A percentile compares a stretch with the other conserved stretches of the same genome.
Conservation (phyloP, 2,797 vertebrate genomes). For the Paguma larvata region DNA sequence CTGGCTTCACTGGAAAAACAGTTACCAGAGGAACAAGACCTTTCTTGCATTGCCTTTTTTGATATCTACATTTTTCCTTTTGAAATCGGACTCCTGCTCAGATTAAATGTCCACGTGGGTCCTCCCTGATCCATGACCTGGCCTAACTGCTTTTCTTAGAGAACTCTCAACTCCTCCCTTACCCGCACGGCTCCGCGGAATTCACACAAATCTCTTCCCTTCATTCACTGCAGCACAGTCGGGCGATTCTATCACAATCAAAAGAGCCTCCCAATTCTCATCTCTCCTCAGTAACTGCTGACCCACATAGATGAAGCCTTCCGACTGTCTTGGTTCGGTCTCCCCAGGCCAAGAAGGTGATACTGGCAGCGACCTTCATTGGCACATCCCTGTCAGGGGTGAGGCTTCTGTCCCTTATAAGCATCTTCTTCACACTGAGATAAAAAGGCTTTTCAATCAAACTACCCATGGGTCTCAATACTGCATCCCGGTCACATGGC, state of each 20-base stretch:
- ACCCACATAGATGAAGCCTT: conserved; percentile 73
- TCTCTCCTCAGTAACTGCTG: conserved; percentile 58
- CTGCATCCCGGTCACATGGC: conserved; percentile 56
- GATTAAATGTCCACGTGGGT: conserved; percentile 70
- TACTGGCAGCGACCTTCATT: conserved; percentile 64
- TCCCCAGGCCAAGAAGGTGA: conserved; percentile 67
- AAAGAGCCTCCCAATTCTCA: conserved; percentile 29
- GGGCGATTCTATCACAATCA: conserved; percentile 46
- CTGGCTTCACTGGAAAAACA: conserved; percentile 63
- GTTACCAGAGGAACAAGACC: conserved; percentile 54
- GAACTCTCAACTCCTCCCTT: conserved; percentile 73
- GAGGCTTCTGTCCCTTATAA: conserved; percentile 58
- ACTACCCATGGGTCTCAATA: conserved; percentile 60
- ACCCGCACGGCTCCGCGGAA: conserved; percentile 58
- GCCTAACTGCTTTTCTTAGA: conserved; percentile 62
- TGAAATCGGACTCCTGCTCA: conserved; percentile 71
- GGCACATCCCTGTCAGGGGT: conserved; percentile 64
- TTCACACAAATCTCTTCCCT: conserved; percentile 51
- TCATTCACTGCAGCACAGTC: conserved; percentile 63
- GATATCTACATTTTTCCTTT: conserved; percentile 65
- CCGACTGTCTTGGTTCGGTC: conserved; percentile 58
- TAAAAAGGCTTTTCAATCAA: conserved; percentile 76
- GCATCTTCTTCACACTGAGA: conserved; percentile 75
- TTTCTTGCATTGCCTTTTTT: conserved; percentile 67
- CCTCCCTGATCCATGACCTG: conserved; percentile 64